phyloP scores from a whole-genome alignment of 53 echinoderm and acorn worm species.

The Astropecten irregularis region DNA sequence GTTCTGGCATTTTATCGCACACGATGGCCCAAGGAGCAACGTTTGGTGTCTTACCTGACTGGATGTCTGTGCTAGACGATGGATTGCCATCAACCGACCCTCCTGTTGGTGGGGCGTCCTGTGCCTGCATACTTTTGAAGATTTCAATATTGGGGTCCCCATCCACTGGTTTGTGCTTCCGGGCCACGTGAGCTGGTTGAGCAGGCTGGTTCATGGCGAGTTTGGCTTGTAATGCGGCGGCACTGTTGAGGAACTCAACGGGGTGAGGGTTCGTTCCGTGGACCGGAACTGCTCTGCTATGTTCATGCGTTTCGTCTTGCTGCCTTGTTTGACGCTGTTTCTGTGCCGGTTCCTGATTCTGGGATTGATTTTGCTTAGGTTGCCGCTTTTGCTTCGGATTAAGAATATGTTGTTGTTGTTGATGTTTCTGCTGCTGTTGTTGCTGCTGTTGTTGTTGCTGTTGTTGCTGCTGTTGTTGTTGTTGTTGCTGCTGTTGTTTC shows the following conservation, averaged over 20 bases:
- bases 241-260: background rate
- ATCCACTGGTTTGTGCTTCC: conserved; percentile 15
- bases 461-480: no score
- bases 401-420: no score
- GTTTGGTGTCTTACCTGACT: background rate
- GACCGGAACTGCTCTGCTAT: no score
- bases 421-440: no score
- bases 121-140: background rate
- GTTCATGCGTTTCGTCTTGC: no score
- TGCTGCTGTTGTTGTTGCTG: no score
- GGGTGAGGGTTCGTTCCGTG: background rate
- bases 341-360: no score
- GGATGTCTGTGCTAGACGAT: background rate
- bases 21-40: conserved; percentile 47
- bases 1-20: conserved; percentile 28
- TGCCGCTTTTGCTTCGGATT: no score
- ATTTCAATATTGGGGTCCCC: conserved; percentile 8
- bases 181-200: background rate
- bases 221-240: conserved; percentile 18
- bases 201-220: background rate
- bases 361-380: no score
- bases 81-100: background rate
- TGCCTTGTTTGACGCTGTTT: no score
- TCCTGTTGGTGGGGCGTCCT: background rate
- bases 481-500: no score